Conservation (phyloP, 2,888 invertebrate genomes). For the Acheta domesticus region DNA sequence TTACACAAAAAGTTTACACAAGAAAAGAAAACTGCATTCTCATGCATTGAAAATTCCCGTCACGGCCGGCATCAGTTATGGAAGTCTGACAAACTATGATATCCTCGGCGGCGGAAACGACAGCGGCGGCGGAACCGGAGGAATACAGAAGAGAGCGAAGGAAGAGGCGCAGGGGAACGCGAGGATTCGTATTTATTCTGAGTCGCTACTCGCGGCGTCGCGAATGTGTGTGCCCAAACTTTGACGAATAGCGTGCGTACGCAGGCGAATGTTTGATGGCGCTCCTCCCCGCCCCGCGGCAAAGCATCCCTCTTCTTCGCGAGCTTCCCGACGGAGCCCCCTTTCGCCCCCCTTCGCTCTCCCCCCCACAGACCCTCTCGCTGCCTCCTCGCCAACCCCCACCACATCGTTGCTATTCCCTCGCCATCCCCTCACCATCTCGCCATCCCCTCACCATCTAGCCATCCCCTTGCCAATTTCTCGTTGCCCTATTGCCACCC, state of each 20-base stretch:
- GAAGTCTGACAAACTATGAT: slow-evolving; percentile 18
- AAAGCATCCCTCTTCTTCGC: background rate
- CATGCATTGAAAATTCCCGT: slow-evolving; percentile 18
- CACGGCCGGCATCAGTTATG: slow-evolving; percentile 10
- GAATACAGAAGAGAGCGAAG: slow-evolving; percentile 4
- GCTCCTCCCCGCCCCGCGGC: background rate
- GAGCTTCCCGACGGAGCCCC: background rate
- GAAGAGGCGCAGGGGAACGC: background rate
- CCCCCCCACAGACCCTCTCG: too few species aligned
- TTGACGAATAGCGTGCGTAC: slow-evolving; percentile 18
- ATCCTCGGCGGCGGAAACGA: slow-evolving; percentile 18
- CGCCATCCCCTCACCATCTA: background rate
- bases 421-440: background rate
- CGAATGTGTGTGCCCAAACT: slow-evolving; percentile 5
- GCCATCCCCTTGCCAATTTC: background rate
- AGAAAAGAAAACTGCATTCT: slow-evolving; percentile 18
- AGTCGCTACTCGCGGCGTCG: background rate
- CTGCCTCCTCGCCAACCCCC: background rate
- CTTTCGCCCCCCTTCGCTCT: background rate
- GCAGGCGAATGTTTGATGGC: slow-evolving; percentile 18
- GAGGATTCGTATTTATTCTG: background rate
- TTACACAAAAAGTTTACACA: slow-evolving; percentile 18
- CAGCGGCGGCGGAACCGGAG: background rate
- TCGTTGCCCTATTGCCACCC: too few species aligned
- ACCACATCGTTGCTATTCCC: background rate